These are phyloP conservation scores for Tachina lurida DNA, from an alignment of 2,888 invertebrate genomes.

Conservation along the genomic window DNA sequence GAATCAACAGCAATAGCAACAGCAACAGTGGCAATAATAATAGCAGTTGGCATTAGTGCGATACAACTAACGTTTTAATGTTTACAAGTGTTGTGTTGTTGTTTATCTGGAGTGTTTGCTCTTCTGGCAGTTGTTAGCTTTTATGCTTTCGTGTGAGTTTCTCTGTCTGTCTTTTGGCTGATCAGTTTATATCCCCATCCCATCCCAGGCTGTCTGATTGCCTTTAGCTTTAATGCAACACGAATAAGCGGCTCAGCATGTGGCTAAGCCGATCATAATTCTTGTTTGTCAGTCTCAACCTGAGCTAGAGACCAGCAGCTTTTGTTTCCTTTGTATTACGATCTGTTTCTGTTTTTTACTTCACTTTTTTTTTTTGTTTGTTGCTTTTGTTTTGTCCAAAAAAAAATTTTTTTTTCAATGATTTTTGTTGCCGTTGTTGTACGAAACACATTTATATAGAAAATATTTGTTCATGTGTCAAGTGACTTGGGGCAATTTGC, in stretches of 20 bases:
- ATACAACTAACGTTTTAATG: background rate
- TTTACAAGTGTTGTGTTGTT: background rate
- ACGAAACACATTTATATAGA: constrained; percentile 70
- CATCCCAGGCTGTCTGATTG: constrained; percentile 68
- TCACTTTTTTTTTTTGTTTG: constrained; percentile 41
- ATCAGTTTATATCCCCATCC: constrained; percentile 54
- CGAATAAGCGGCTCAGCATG: constrained; percentile 79
- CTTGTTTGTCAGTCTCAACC: constrained; percentile 80
- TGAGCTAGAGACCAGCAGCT: constrained; percentile 72
- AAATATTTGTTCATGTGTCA: constrained; percentile 77
- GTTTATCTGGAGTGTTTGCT: background rate
- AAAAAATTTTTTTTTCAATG: constrained; percentile 8
- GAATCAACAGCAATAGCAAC: background rate
- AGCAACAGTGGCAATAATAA: constrained; percentile 41
- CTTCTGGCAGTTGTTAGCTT: background rate
- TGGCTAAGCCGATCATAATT: constrained; percentile 83
- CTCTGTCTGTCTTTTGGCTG: constrained; percentile 54
- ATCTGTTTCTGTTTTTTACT: constrained; percentile 56
- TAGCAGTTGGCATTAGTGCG: constrained; percentile 11
- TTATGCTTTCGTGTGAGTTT: constrained; percentile 32
- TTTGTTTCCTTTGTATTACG: constrained; percentile 66
- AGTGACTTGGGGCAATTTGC: constrained; percentile 78
- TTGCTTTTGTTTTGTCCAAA: constrained; percentile 60
- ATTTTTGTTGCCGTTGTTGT: constrained; percentile 39
- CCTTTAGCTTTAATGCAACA: constrained; percentile 71